Evolutionary conservation across 2,797 vertebrate species (phyloP), one percentile per base, ranked within the genome.

Genomic region (Triplophysa yarkandensis): DNA sequence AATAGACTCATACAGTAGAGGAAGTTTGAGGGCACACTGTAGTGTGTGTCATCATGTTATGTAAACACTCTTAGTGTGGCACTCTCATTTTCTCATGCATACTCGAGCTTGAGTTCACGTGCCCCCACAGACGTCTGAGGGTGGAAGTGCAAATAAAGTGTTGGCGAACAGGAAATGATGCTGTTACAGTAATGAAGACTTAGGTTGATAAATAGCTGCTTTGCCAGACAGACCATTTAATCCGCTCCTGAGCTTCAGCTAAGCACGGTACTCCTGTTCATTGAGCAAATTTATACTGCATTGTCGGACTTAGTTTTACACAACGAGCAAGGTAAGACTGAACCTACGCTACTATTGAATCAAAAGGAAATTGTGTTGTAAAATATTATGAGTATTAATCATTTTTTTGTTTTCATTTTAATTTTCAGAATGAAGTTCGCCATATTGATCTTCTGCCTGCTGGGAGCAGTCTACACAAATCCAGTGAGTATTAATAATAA

Each of bases 151-250:
- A 21, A 21, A 39, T 17, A 50, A 23, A 76, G 81, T 81, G 83
- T 84, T 78, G 80, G 65, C 85, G 84, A 80, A 86, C 85, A 89
- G 91, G 89, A 92, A 91, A 84, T 92, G 90, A 92, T 89, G 91
- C 78, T 84, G 89, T 77, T 68, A 13, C 71, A 74, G 82, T 85
- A 83, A 84, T 79, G 75, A 71, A 73, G 77, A 78, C 68, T 76
- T 8, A 70, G 43, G 41, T 81, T 46, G 85, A 83, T 91, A 91
- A 88, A 92, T 88, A 72, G 80, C 27, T 43, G 57, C 78, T 80
- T 75, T 79, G 78, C 65, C 57, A 76, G 41, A 79, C 83, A 85
- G 52, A 84, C 83, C 79, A 73, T 87, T 85, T 71, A 74, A 64
- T 84, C 9, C 14, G 7, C 74, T 68, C 78, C 73, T 65, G 17